Base-by-base conservation (phyloP, 2,888 invertebrate species). In the Nipponacmea schrenckii region DNA sequence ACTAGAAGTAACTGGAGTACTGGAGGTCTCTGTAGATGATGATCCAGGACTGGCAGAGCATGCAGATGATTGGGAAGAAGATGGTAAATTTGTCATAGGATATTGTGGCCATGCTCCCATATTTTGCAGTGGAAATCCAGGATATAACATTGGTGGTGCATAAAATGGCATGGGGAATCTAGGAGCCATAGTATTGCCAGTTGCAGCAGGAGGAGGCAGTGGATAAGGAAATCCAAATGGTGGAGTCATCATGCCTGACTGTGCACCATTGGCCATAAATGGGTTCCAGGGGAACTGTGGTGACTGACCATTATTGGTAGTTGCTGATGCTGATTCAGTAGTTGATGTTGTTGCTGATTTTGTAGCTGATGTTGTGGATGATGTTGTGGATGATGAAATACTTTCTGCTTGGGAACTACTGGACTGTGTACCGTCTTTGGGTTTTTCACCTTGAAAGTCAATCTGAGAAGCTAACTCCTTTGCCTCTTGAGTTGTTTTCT, bases 401-500 rank as follows among this genome's bases (percentile, higher is more conserved):
- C n/a, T n/a, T 44, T 39, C 64, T 1, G 17, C 31, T 26, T 45
- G 15, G 15, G 24, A 2, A 56, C 45, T n/a, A n/a, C 31, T 24
- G 8, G 63, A 45, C 24, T 44, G 46, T 15, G 62, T 39, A 27
- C 20, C 10, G 15, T 56, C 24, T 56, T 56, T 56, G 20, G 24
- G 20, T 56, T 56, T 56, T 56, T 56, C 56, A 24, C 56, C 88
- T 84, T 87, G 85, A 69, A 88, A 86, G 71, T 82, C 80, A 48
- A 90, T 90, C 74, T 90, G 89, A 45, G 87, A 76, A 2, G 90
- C 90, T 15, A 90, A 79, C 74, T 89, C 86, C 73, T 85, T 85
- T 0, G 90, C 90, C 76, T 90, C 90, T 76, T 87, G 76, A 44
- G 80, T 84, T 8, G 86, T 85, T 72, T 84, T 80, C 72, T 78